Base-by-base conservation (phyloP, 2,113 vertebrate genomes). In the Nycticorax nycticorax region DNA sequence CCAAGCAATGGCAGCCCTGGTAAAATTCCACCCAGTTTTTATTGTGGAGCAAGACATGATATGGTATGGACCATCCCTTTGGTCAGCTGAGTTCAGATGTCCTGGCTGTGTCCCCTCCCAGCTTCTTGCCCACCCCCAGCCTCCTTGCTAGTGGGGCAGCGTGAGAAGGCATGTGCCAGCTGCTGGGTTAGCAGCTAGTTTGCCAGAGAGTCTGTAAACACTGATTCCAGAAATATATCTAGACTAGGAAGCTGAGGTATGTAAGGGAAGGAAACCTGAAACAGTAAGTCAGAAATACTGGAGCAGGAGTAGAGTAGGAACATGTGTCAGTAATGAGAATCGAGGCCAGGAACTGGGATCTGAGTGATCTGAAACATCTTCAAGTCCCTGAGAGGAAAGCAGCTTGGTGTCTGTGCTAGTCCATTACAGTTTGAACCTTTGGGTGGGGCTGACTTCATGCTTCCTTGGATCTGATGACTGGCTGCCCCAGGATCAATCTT, bases 121-220 rank as follows among this genome's bases (percentile, higher is more conserved):
- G 24, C 72, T 62, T 63, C 68, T 69, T 84, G 41, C 19, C 33
- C 22, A 13, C 35, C 12, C 32, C 8, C 48, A 69, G 18, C 8
- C 26, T 47, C 4, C 53, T 91, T 0, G 0, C 30, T 28, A 28
- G 4, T 56, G 64, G 17, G 55, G 17, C 39, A 35, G 15, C 16
- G 12, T 71, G 60, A 69, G 74, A 41, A 87, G 64, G 17, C 37
- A 50, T 13, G 24, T 20, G 10, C 24, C 69, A 75, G 1, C 37
- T 85, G 37, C 41, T 62, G 47, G 8, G 3, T 41, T 86, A 66
- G 56, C 53, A 41, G 7, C 27, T 43, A 5, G 19, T 78, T 76
- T 93, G 67, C 57, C 43, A 24, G 2, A 52, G n/a, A 39, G 19
- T 37, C 27, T 84, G 24, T 83, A 55, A 84, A 55, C 26, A 15